phyloP scores from a whole-genome alignment of 1,140 invertebrate species.

The Phymorhynchus buccinoides region DNA sequence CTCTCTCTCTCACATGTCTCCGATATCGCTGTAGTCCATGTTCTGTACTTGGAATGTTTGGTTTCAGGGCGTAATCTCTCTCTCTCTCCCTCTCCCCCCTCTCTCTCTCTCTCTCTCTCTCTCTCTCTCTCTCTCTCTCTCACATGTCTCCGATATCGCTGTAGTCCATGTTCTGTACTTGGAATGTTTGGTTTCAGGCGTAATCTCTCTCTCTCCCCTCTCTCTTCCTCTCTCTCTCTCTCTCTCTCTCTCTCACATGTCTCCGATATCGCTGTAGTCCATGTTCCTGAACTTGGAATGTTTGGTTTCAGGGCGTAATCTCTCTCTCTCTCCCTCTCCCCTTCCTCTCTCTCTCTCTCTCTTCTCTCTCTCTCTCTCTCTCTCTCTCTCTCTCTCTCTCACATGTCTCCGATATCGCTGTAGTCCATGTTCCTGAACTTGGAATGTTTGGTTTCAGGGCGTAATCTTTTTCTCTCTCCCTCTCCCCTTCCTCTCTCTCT shows the following conservation, averaged over 20 bases:
- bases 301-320: slow-evolving; percentile 25
- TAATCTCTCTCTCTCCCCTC: no score
- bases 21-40: not conserved
- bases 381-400: not conserved
- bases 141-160: not conserved
- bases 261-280: not conserved
- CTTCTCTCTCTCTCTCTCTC: no score
- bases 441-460: slow-evolving; percentile 24
- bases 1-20: not conserved
- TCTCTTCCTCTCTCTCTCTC: no score
- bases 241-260: no score
- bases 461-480: no score
- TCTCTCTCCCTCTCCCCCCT: no score
- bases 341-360: not conserved
- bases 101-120: no score
- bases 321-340: not conserved
- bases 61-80: slow-evolving; percentile 30
- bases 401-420: not conserved
- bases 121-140: no score
- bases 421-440: not conserved
- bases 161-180: not conserved
- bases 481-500: not conserved
- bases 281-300: not conserved
- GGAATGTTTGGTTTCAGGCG: slow-evolving; percentile 25
- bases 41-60: not conserved